phyloP scores from a whole-genome alignment of 2,888 invertebrate genomes.

The Malacosoma neustria region DNA sequence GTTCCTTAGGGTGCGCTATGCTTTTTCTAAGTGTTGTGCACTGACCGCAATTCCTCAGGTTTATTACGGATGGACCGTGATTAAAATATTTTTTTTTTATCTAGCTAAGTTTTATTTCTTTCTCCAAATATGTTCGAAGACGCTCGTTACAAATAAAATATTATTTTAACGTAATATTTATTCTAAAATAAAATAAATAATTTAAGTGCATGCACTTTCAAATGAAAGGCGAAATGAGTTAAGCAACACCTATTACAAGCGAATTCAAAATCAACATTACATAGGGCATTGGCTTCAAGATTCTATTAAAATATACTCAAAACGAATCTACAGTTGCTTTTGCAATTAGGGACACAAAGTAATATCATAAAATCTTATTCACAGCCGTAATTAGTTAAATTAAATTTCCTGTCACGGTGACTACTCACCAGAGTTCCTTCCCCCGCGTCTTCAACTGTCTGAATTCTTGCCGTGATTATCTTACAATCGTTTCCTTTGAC shows the following conservation, averaged over 20 bases:
- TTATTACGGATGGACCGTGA: too few species aligned
- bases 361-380: conserved; percentile 20
- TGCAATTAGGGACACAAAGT: conserved; percentile 13
- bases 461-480: conserved; percentile 39
- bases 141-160: too few species aligned
- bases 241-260: too few species aligned
- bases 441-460: conserved; percentile 34
- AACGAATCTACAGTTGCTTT: background rate
- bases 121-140: too few species aligned
- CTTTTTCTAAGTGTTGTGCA: conserved; percentile 25
- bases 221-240: too few species aligned
- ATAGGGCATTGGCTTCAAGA: too few species aligned
- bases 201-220: too few species aligned
- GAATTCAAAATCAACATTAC: too few species aligned
- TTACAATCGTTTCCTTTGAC: conserved; percentile 31
- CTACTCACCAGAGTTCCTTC: conserved; percentile 45
- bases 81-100: too few species aligned
- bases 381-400: conserved; percentile 32
- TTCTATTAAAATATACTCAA: background rate
- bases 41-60: conserved; percentile 32
- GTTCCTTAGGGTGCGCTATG: conserved; percentile 32
- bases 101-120: too few species aligned
- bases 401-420: conserved; percentile 54
- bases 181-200: too few species aligned
- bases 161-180: too few species aligned